Conservation (phyloP, 2,888 invertebrate species). For the Drosophila eohydei region DNA sequence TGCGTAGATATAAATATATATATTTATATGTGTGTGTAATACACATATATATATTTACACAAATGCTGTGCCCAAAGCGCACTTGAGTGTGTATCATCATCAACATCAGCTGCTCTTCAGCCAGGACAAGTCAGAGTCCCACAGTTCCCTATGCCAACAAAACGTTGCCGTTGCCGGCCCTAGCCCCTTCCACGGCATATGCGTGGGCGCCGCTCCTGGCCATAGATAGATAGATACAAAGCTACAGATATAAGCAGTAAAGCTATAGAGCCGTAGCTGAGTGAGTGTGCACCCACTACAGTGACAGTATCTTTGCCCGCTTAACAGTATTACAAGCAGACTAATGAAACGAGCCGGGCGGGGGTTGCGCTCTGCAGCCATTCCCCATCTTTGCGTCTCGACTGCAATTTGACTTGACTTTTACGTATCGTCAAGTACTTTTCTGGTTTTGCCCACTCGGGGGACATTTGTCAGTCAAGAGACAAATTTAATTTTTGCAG, state of each 20-base stretch:
- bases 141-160: slow-evolving; percentile 24
- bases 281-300: slow-evolving; percentile 65
- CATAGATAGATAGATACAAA: slow-evolving; percentile 73
- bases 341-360: slow-evolving; percentile 66
- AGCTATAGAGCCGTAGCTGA: slow-evolving; percentile 31
- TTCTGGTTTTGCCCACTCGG: slow-evolving; percentile 82
- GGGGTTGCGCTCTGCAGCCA: neutral
- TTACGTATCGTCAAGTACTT: slow-evolving; percentile 83
- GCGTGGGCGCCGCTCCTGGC: slow-evolving; percentile 48
- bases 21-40: slow-evolving; percentile 19
- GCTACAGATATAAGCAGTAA: slow-evolving; percentile 57
- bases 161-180: slow-evolving; percentile 8
- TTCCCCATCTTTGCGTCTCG: slow-evolving; percentile 9
- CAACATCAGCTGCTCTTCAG: slow-evolving; percentile 81
- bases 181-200: neutral
- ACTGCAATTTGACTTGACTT: slow-evolving; percentile 82
- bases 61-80: slow-evolving; percentile 77
- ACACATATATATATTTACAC: slow-evolving; percentile 64
- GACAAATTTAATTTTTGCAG: slow-evolving; percentile 82
- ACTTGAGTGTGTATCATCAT: slow-evolving; percentile 81
- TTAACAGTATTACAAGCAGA: slow-evolving; percentile 83
- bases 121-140: slow-evolving; percentile 46
- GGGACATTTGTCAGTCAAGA: slow-evolving; percentile 84
- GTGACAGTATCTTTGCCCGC: slow-evolving; percentile 81
- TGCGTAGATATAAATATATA: slow-evolving; percentile 16